Conservation (phyloP, 1,140 invertebrate genomes). For the Nylanderia fulva region DNA sequence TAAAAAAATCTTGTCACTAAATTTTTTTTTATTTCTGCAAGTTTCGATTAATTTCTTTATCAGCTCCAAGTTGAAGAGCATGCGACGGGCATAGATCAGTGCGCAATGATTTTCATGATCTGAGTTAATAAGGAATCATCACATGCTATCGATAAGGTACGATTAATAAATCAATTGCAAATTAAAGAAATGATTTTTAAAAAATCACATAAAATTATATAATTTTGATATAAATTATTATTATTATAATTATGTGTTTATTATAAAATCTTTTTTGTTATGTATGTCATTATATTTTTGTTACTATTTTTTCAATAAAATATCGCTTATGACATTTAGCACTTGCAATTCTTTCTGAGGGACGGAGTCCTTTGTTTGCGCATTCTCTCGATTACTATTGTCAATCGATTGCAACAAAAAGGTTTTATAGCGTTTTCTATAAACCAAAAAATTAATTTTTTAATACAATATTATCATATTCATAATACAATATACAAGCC, state of each 20-base stretch:
- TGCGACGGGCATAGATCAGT: background rate
- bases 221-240: conserved; percentile 4
- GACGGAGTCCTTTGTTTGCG: background rate
- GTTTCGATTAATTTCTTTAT: background rate
- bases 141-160: conserved; percentile 21
- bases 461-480: background rate
- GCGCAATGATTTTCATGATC: background rate
- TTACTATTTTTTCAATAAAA: background rate
- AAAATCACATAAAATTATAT: background rate
- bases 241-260: background rate
- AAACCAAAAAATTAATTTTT: background rate
- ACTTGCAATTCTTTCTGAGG: background rate
- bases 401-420: conserved; percentile 33
- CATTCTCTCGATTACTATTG: background rate
- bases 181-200: background rate
- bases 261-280: background rate
- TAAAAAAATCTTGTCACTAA: background rate
- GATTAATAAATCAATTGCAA: background rate
- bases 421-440: background rate
- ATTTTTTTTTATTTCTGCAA: background rate
- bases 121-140: background rate
- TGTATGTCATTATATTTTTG: background rate
- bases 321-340: conserved; percentile 20
- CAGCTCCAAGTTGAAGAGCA: background rate
- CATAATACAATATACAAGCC: background rate